These are phyloP conservation scores for Rhabdomys pumilio DNA, from an alignment of 2,797 vertebrate genomes.

Conservation along the genomic window DNA sequence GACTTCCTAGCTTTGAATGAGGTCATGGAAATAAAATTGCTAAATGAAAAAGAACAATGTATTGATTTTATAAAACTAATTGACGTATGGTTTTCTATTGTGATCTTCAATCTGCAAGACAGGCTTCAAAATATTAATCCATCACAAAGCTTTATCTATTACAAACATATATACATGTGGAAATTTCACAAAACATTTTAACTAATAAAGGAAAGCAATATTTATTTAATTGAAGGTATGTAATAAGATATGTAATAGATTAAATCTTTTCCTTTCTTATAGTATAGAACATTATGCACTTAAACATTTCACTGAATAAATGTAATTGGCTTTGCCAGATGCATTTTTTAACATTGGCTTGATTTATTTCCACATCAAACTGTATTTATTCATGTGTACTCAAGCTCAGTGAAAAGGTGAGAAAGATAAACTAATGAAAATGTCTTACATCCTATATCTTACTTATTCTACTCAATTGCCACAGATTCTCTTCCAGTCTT, in stretches of 20 bases:
- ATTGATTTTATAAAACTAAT: constrained; percentile 22
- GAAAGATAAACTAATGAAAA: constrained; percentile 73
- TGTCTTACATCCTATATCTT: constrained; percentile 21
- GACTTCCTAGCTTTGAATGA: constrained; percentile 43
- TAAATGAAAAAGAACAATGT: neutral
- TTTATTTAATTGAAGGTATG: constrained; percentile 63
- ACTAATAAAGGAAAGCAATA: constrained; percentile 33
- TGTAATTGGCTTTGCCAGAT: constrained; percentile 61
- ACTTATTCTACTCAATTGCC: constrained; percentile 51
- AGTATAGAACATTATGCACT: neutral
- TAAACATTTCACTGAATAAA: constrained; percentile 68
- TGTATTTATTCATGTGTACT: constrained; percentile 75
- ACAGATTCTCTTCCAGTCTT: neutral
- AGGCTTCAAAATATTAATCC: constrained; percentile 65
- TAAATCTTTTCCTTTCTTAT: constrained; percentile 14
- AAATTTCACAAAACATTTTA: constrained; percentile 53
- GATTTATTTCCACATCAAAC: constrained; percentile 81
- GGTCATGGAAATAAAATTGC: constrained; percentile 7
- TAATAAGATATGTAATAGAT: constrained; percentile 51
- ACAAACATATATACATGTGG: constrained; percentile 32
- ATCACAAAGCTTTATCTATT: neutral
- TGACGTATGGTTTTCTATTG: neutral
- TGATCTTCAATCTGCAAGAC: constrained; percentile 4
- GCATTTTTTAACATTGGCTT: constrained; percentile 76
- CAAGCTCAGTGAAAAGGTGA: constrained; percentile 59